phyloP scores from a whole-genome alignment of 2,797 vertebrate species.

The Nasua narica region DNA sequence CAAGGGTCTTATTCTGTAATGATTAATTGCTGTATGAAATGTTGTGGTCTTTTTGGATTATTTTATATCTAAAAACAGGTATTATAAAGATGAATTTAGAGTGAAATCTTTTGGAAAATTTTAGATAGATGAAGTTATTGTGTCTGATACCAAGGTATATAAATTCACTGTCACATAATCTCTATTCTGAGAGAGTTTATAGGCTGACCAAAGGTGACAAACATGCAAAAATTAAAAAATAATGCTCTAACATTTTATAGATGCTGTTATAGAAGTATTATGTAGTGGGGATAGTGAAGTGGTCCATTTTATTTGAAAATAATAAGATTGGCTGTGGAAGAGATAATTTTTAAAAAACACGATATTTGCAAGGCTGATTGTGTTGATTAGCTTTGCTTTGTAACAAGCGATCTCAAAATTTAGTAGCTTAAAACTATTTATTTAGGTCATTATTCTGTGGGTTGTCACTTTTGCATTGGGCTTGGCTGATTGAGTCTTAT shows the following conservation, averaged over 20 bases:
- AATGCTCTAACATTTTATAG: not conserved
- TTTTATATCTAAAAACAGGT: not conserved
- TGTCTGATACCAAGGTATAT: not conserved
- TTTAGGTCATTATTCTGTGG: not conserved
- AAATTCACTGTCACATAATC: not conserved
- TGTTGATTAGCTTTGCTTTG: not conserved
- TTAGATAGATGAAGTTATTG: not conserved
- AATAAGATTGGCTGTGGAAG: not conserved
- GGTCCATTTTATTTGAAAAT: not conserved
- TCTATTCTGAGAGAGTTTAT: not conserved
- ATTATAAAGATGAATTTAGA: not conserved
- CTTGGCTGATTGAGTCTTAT: not conserved
- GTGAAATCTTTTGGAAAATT: constrained; percentile 9
- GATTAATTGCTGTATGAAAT: not conserved
- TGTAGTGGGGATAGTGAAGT: not conserved
- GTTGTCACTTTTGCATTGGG: not conserved
- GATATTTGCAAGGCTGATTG: not conserved
- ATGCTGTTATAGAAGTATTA: not conserved
- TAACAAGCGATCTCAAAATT: not conserved
- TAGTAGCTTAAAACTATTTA: not conserved
- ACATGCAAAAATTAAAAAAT: not conserved
- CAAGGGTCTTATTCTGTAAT: not conserved
- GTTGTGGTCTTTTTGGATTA: constrained; percentile 17
- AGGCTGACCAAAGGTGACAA: not conserved
- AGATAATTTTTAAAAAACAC: not conserved